Evolutionary conservation across 2,888 invertebrate species (phyloP).

Genomic region (Polyploca ridens): DNA sequence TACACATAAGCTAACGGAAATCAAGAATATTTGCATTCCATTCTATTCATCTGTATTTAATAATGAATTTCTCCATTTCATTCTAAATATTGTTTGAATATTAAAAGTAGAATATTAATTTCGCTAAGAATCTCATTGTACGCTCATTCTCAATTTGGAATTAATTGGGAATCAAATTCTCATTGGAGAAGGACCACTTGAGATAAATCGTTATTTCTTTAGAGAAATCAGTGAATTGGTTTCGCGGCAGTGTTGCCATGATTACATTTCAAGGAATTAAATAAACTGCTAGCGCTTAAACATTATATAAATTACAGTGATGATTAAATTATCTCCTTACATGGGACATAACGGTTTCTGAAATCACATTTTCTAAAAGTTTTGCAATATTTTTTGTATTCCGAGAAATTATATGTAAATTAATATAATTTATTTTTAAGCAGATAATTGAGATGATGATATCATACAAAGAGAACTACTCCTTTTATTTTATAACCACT

Average conservation of each 20-base stretch:
- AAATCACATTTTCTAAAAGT: too few relatives aligned
- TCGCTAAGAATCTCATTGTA: conserved; percentile 40
- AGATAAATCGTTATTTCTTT: conserved; percentile 59
- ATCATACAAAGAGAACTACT: too few relatives aligned
- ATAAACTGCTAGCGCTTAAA: conserved; percentile 11
- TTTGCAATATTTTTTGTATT: too few relatives aligned
- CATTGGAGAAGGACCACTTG: conserved; percentile 46
- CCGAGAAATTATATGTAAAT: too few relatives aligned
- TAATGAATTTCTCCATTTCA: neutral
- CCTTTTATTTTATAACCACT: too few relatives aligned
- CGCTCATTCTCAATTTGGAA: conserved; percentile 48
- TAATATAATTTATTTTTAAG: too few relatives aligned
- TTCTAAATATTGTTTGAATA: neutral
- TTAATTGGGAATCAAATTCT: conserved; percentile 63
- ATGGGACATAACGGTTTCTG: conserved; percentile 1
- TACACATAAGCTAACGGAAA: too few relatives aligned
- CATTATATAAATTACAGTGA: conserved; percentile 14
- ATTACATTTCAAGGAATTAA: conserved; percentile 13
- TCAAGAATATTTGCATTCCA: neutral
- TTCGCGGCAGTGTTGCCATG: conserved; percentile 28
- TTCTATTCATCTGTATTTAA: neutral
- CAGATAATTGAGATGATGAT: too few relatives aligned
- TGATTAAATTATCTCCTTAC: conserved; percentile 11
- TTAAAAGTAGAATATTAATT: conserved; percentile 37
- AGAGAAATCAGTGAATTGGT: conserved; percentile 52